Conservation (phyloP, 2,888 invertebrate species). For the Embidobia sp. region DNA sequence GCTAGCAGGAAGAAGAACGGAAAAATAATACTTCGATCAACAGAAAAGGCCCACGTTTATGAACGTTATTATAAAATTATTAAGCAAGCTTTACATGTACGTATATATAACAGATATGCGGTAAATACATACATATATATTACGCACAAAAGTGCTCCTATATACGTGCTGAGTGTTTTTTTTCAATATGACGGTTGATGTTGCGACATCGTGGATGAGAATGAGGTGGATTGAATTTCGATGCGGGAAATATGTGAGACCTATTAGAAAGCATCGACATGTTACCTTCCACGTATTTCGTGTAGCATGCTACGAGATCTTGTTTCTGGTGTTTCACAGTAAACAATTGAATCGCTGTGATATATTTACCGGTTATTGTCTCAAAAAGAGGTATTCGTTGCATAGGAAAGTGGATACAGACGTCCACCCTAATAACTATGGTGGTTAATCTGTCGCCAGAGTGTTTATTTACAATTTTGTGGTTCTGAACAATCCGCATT, state of each 20-base stretch:
- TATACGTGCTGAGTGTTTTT: conserved; percentile 46
- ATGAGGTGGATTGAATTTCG: conserved; percentile 57
- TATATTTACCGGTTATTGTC: conserved; percentile 11
- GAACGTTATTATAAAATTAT: conserved; percentile 62
- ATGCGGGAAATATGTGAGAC: conserved; percentile 60
- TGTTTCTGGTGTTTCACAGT: conserved; percentile 17
- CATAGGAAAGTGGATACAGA: conserved; percentile 10
- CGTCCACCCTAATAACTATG: too few relatives aligned
- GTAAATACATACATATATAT: background rate
- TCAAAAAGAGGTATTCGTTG: background rate
- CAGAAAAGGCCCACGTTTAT: conserved; percentile 63
- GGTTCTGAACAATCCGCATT: too few relatives aligned
- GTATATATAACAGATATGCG: background rate
- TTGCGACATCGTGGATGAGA: conserved; percentile 57
- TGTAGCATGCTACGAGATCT: conserved; percentile 21
- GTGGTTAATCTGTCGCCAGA: too few relatives aligned
- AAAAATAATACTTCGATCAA: conserved; percentile 76
- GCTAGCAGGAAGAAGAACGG: conserved; percentile 68
- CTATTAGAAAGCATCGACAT: conserved; percentile 39
- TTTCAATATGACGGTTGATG: conserved; percentile 44
- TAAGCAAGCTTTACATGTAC: conserved; percentile 4
- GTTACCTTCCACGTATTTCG: conserved; percentile 25
- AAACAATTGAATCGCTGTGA: conserved; percentile 14
- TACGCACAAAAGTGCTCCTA: conserved; percentile 42
- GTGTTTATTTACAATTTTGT: too few relatives aligned